Percentiles rank a stretch among this genome's conserved stretches.
phyloP scores from a whole-genome alignment of 2,797 vertebrate genomes.

The Artibeus jamaicensis region DNA sequence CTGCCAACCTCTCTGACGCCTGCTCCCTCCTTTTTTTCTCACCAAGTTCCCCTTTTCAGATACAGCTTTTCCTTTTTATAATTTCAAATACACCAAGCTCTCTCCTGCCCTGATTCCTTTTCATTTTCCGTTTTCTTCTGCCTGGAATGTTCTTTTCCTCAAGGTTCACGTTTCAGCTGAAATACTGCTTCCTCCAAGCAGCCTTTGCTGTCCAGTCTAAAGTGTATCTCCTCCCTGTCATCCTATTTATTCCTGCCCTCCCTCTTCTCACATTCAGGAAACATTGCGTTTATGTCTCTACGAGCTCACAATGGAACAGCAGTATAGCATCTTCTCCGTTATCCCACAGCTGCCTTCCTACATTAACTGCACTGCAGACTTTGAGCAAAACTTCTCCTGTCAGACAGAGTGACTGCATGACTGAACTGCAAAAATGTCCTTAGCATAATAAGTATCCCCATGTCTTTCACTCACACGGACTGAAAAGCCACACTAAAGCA shows the following conservation, averaged over 20 bases:
- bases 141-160: not conserved
- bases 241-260: not conserved
- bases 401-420: not conserved
- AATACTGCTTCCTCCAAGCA: not conserved
- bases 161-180: not conserved
- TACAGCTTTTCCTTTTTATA: not conserved
- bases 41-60: not conserved
- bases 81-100: not conserved
- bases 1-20: not conserved
- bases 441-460: not conserved
- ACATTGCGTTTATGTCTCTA: not conserved
- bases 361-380: not conserved
- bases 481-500: not conserved
- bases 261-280: not conserved
- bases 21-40: not conserved
- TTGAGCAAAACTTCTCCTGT: not conserved
- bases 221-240: accelerated
- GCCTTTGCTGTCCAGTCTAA: not conserved
- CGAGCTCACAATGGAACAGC: not conserved
- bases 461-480: not conserved
- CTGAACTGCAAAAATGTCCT: not conserved
- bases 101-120: not conserved
- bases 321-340: too few relatives aligned
- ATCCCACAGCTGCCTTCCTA: not conserved
- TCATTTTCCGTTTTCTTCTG: not conserved